Percentiles rank a stretch among this genome's conserved stretches.
Conservation (phyloP, 2,888 invertebrate genomes). For the Lamellibrachia columna region DNA sequence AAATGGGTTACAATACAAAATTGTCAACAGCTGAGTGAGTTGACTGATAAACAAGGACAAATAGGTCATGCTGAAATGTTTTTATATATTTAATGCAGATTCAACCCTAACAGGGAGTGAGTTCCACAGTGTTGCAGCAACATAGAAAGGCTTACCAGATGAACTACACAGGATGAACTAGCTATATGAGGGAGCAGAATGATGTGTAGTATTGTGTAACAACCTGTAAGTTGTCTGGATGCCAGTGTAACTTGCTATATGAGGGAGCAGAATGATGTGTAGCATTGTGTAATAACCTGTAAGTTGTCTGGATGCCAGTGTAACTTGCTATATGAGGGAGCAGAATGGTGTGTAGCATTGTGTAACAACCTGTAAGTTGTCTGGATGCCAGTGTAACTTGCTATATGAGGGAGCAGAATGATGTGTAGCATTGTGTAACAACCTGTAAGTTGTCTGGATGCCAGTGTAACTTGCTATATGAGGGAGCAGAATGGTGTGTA, state of each 20-base stretch:
- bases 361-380: constrained; percentile 55
- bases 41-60: too few relatives aligned
- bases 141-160: neutral
- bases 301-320: constrained; percentile 53
- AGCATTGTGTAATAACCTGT: constrained; percentile 48
- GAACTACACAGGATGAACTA: neutral
- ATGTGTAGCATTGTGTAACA: constrained; percentile 18
- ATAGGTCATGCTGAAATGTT: too few relatives aligned
- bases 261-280: neutral
- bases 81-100: too few relatives aligned
- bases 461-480: constrained; percentile 45
- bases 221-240: constrained; percentile 57
- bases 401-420: neutral
- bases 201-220: neutral
- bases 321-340: constrained; percentile 38
- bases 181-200: neutral
- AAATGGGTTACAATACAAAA: too few relatives aligned
- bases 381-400: constrained; percentile 52
- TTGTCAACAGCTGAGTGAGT: too few relatives aligned
- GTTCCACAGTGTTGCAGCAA: too few relatives aligned
- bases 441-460: constrained; percentile 58
- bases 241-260: constrained; percentile 47
- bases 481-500: neutral
- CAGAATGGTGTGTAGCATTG: neutral
- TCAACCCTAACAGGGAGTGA: too few relatives aligned